phyloP scores from a whole-genome alignment of 2,888 invertebrate species.

The Scaptomyza tumidula region DNA sequence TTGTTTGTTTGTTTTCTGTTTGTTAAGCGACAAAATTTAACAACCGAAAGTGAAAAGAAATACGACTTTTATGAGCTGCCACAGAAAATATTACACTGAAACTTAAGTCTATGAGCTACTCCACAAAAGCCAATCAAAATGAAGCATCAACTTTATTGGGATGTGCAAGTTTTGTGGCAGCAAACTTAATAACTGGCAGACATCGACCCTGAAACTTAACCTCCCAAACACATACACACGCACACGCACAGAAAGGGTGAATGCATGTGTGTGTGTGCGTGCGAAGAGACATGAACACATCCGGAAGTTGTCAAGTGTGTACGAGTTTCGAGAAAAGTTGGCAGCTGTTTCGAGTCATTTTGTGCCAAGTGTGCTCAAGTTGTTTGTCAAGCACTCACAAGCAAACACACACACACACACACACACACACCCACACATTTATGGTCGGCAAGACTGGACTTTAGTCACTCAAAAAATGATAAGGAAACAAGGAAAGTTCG shows the following conservation, averaged over 20 bases:
- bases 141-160: slow-evolving; percentile 58
- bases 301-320: slow-evolving; percentile 62
- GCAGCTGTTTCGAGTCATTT: slow-evolving; percentile 44
- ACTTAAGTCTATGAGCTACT: neutral
- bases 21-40: neutral
- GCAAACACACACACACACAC: slow-evolving; percentile 23
- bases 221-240: slow-evolving; percentile 9
- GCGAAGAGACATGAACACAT: slow-evolving; percentile 16
- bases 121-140: slow-evolving; percentile 59
- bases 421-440: slow-evolving; percentile 21
- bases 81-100: slow-evolving; percentile 1
- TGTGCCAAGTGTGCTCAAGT: slow-evolving; percentile 56
- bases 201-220: slow-evolving; percentile 23
- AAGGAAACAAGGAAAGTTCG: no score
- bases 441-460: slow-evolving; percentile 4
- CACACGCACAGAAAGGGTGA: neutral
- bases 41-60: neutral
- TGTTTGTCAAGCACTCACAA: slow-evolving; percentile 49
- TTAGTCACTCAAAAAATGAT: slow-evolving; percentile 17
- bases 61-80: neutral
- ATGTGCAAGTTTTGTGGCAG: slow-evolving; percentile 61
- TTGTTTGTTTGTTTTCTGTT: neutral
- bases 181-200: slow-evolving; percentile 68
- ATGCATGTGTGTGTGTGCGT: neutral
- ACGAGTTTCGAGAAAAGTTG: slow-evolving; percentile 46